Base-by-base conservation (phyloP, 1,140 invertebrate genomes). In the Pogonomyrmex californicus region DNA sequence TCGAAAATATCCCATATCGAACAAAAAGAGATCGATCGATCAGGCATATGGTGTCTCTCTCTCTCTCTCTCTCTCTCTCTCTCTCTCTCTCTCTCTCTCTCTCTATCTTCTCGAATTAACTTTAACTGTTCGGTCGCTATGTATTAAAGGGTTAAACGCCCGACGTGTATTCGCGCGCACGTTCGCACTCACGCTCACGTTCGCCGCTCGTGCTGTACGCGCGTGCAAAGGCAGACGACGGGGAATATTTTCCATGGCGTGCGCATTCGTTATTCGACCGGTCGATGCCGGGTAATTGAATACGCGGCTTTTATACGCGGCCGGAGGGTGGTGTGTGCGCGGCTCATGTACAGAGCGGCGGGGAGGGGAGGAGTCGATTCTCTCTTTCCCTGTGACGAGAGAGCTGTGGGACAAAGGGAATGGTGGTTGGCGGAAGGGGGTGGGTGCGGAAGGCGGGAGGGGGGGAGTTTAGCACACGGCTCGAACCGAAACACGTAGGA, bases 261-360 rank as follows among this genome's bases (percentile, higher is more conserved):
- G 91, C 87, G 88, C 90, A 92, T 92, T 92, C 91, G 91, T 92
- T 91, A 92, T 91, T 89, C 92, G 88, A 91, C 77, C 85, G 90
- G 88, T 92, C 91, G 92, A 92, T 92, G 91, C 87, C 54, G 90
- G 88, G 87, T 93, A 93, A 93, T 93, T 93, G 91, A 93, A 93
- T 93, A 93, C 91, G 92, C 90, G 88, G 91, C 88, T 91, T 92
- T 90, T 91, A 91, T 92, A 91, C 83, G 90, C 56, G 88, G 81
- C 76, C 70, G 76, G 41, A 86, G 88, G 82, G 88, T 71, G 86
- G 88, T 87, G 88, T 78, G 62, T 49, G 63, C 85, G 86, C 75
- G 79, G 62, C 62, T 85, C 79, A 41, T 73, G 49, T 49, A 49
- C 54, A 62, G 33, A 30, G 44, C 9, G 54, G 4, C 54, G 49